These are phyloP conservation scores for Tragelaphus imberbis DNA, from an alignment of 2,113 vertebrate species.

Conservation along the genomic window DNA sequence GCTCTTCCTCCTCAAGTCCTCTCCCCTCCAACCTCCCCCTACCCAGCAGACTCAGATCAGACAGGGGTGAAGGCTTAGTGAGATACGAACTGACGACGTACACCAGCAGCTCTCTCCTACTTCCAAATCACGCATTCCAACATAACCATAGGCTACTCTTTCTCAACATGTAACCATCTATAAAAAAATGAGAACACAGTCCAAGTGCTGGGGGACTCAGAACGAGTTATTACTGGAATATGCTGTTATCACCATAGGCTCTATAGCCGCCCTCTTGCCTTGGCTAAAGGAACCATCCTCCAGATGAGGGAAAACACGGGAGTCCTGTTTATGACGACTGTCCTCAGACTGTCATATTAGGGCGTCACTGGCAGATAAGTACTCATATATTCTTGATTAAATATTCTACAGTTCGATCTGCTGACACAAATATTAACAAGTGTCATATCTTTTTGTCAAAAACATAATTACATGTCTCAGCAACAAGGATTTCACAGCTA, in stretches of 20 bases:
- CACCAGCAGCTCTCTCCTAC: background rate
- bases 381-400: slow-evolving; percentile 45
- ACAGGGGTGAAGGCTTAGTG: background rate
- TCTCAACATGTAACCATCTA: background rate
- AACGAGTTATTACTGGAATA: background rate
- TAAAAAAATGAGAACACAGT: background rate
- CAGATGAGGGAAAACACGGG: background rate
- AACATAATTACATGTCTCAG: slow-evolving; percentile 55
- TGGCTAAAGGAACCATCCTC: background rate
- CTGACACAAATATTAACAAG: slow-evolving; percentile 42
- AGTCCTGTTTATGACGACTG: accelerated
- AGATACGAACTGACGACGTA: background rate
- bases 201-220: background rate
- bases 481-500: slow-evolving; percentile 24
- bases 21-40: accelerated
- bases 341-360: slow-evolving; percentile 34
- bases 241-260: background rate
- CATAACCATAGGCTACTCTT: background rate
- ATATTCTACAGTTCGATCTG: slow-evolving; percentile 55
- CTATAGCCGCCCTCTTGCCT: background rate
- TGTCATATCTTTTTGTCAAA: slow-evolving; percentile 62
- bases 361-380: background rate
- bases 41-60: background rate
- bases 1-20: background rate
- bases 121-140: background rate